Conservation (phyloP, 2,888 invertebrate genomes). For the Celastrina argiolus region DNA sequence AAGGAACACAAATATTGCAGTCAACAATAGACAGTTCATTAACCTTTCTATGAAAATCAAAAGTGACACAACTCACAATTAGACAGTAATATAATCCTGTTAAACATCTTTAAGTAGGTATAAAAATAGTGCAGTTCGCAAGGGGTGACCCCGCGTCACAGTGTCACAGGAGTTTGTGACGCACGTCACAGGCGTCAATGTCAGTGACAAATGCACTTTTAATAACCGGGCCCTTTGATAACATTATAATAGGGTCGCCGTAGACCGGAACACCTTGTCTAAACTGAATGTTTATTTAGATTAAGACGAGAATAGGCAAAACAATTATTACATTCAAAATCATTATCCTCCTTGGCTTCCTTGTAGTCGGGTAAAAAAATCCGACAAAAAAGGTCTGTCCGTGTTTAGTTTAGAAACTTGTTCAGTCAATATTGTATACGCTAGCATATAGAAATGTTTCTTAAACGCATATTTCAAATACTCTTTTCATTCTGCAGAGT, state of each 20-base stretch:
- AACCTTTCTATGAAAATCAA: not conserved
- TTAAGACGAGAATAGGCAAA: not conserved
- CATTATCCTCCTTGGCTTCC: too few relatives aligned
- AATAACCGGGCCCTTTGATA: conserved; percentile 16
- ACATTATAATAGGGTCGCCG: conserved; percentile 1
- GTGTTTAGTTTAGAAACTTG: too few relatives aligned
- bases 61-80: conserved; percentile 12
- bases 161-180: conserved; percentile 20
- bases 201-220: conserved; percentile 15
- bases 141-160: conserved; percentile 9
- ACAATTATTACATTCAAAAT: not conserved
- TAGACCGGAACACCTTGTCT: conserved; percentile 14
- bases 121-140: conserved; percentile 3
- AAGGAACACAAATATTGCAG: not conserved
- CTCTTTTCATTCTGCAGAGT: too few relatives aligned
- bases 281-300: conserved; percentile 3
- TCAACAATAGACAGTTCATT: conserved; percentile 12
- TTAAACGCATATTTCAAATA: too few relatives aligned
- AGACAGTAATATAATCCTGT: conserved; percentile 20
- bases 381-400: too few relatives aligned
- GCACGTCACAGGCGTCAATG: conserved; percentile 14
- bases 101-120: conserved; percentile 17
- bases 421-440: too few relatives aligned
- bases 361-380: too few relatives aligned
- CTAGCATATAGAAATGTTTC: too few relatives aligned